A percentile compares a stretch with the other conserved stretches of the same genome.
phyloP scores from a whole-genome alignment of 2,888 invertebrate genomes.

The Nipponacmea schrenckii region DNA sequence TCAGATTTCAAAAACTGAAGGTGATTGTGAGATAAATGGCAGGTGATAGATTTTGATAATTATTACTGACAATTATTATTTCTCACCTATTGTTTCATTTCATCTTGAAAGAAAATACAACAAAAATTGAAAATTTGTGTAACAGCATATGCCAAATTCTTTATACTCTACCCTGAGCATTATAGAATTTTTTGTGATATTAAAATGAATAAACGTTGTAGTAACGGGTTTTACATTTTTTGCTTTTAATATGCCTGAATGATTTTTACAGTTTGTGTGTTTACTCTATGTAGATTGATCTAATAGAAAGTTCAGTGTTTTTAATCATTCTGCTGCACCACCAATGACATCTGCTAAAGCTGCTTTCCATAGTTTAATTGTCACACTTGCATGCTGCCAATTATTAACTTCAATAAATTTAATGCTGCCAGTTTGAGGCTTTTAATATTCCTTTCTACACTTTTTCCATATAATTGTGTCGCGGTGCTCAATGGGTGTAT shows the following conservation, averaged over 20 bases:
- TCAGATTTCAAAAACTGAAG: no score
- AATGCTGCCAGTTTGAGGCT: neutral
- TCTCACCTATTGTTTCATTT: no score
- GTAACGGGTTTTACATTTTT: no score
- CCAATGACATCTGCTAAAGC: conserved; percentile 9
- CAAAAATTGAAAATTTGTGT: no score
- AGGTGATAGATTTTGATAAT: no score
- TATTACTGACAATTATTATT: no score
- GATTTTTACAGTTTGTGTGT: neutral
- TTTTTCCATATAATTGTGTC: neutral
- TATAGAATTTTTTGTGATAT: no score
- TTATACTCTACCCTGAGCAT: no score
- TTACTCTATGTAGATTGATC: neutral
- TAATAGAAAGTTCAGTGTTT: neutral
- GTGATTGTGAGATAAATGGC: no score
- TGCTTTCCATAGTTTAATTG: neutral
- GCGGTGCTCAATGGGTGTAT: neutral
- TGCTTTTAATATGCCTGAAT: neutral
- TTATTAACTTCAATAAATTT: conserved; percentile 1
- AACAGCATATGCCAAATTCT: no score
- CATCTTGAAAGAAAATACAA: no score
- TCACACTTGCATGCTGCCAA: neutral
- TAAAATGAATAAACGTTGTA: no score
- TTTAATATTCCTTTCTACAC: neutral
- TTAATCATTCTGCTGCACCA: neutral